Evolutionary conservation across 2,888 invertebrate species (phyloP).

Genomic region (Caenorhabditis virilis): DNA sequence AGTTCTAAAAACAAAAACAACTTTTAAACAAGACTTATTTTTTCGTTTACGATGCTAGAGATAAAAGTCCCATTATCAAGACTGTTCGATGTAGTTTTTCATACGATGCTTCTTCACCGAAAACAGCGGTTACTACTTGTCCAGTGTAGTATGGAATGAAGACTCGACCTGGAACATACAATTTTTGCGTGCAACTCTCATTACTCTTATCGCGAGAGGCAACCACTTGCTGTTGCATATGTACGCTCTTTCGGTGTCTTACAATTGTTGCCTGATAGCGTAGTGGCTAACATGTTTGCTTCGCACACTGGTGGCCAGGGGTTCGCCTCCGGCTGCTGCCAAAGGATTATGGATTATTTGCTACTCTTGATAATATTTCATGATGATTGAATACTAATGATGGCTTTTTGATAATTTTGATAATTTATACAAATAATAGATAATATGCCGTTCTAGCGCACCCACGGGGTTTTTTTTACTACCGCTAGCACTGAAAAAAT

Average conservation of each 20-base stretch:
- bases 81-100: constrained; percentile 61
- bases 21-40: no score
- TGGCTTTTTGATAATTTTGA: constrained; percentile 22
- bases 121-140: constrained; percentile 65
- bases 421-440: no score
- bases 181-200: neutral
- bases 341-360: constrained; percentile 40
- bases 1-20: constrained; percentile 55
- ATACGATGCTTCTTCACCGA: constrained; percentile 59
- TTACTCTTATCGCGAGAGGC: no score
- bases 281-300: constrained; percentile 18
- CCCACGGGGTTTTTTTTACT: no score
- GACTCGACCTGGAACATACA: constrained; percentile 60
- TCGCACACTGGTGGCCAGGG: constrained; percentile 3
- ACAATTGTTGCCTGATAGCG: constrained; percentile 32
- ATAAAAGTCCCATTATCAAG: constrained; percentile 60
- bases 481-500: no score
- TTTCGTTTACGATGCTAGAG: constrained; percentile 48
- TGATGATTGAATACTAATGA: constrained; percentile 36
- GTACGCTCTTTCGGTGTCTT: constrained; percentile 1
- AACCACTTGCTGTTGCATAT: constrained; percentile 8
- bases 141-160: constrained; percentile 68
- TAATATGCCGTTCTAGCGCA: no score
- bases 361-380: constrained; percentile 35
- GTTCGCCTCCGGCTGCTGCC: constrained; percentile 18